phyloP scores from a whole-genome alignment of 2,888 invertebrate species.

The Keiferia lycopersicella region DNA sequence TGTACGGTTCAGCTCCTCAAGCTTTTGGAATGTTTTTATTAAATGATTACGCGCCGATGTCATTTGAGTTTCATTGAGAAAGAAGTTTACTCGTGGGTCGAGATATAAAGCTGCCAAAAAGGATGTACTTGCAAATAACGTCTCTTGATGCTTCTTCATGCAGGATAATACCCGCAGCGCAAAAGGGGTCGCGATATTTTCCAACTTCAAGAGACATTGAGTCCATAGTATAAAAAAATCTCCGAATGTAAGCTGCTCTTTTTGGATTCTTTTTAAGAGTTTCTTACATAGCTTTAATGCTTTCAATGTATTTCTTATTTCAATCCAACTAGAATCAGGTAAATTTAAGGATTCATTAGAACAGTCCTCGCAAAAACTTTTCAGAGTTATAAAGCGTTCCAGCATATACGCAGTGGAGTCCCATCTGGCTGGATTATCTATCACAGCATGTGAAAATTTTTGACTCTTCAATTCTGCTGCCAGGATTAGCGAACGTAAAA shows the following conservation, averaged over 20 bases:
- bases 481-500: constrained; percentile 9
- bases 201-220: neutral
- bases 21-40: constrained; percentile 1
- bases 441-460: constrained; percentile 3
- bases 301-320: neutral
- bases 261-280: constrained; percentile 6
- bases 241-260: constrained; percentile 4
- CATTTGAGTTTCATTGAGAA: constrained; percentile 1
- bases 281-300: neutral
- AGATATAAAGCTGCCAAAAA: constrained; percentile 10
- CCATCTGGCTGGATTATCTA: constrained; percentile 7
- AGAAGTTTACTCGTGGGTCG: constrained; percentile 4
- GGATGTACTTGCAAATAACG: neutral
- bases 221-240: constrained; percentile 12
- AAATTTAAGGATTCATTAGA: neutral
- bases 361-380: neutral
- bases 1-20: neutral
- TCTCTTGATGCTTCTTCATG: neutral
- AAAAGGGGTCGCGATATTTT: constrained; percentile 8
- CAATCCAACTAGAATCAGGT: neutral
- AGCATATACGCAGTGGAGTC: constrained; percentile 18
- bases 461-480: constrained; percentile 1
- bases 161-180: neutral
- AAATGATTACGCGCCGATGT: neutral
- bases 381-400: constrained; percentile 1